These are phyloP conservation scores for Brachionus rubens DNA, from an alignment of 1,140 invertebrate genomes.

Conservation along the genomic window DNA sequence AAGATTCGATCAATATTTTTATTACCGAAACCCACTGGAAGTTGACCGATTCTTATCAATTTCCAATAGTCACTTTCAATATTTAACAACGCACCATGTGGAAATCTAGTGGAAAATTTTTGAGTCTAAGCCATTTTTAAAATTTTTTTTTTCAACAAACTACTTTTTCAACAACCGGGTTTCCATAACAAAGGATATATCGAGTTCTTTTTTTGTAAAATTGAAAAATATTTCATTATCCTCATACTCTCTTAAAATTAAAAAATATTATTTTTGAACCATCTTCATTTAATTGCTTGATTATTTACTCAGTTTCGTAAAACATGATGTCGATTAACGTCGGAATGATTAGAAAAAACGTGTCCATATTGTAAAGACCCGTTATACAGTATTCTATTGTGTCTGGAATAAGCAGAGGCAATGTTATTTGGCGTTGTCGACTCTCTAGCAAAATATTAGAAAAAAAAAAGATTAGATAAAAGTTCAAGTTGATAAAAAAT, in stretches of 20 bases:
- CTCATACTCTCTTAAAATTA: constrained; percentile 26
- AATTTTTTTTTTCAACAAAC: background rate
- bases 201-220: constrained; percentile 42
- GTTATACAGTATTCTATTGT: constrained; percentile 35
- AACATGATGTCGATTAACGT: constrained; percentile 34
- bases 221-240: constrained; percentile 45
- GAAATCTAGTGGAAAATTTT: background rate
- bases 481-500: background rate
- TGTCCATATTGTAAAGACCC: constrained; percentile 38
- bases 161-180: constrained; percentile 41
- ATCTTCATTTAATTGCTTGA: background rate
- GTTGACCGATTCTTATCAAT: constrained; percentile 34
- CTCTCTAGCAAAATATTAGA: background rate
- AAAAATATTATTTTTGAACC: background rate
- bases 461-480: background rate
- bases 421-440: background rate
- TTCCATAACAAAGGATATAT: constrained; percentile 42
- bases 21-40: constrained; percentile 40
- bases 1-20: background rate
- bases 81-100: background rate
- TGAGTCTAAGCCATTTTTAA: background rate
- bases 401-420: constrained; percentile 28
- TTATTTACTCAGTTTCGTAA: constrained; percentile 40
- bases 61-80: constrained; percentile 43
- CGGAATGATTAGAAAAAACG: constrained; percentile 32